phyloP scores from a whole-genome alignment of 1,140 invertebrate genomes.

The Brachionus rotundiformis region DNA sequence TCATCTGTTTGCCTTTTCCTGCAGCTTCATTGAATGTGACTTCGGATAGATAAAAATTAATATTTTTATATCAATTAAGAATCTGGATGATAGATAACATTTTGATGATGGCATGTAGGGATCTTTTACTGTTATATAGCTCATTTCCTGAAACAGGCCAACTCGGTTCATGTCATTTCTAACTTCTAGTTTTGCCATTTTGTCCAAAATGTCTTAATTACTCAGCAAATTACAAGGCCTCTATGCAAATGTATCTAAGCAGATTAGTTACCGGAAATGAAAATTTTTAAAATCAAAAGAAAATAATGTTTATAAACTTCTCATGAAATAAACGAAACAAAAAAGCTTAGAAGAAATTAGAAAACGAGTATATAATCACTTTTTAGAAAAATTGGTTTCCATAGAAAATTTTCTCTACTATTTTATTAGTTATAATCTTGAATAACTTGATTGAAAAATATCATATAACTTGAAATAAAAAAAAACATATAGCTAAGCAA shows the following conservation, averaged over 20 bases:
- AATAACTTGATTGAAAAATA: conserved; percentile 24
- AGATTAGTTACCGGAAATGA: neutral
- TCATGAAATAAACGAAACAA: conserved; percentile 30
- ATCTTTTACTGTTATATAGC: conserved; percentile 62
- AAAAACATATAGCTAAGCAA: conserved; percentile 42
- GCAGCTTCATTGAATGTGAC: conserved; percentile 62
- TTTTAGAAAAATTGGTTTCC: conserved; percentile 28
- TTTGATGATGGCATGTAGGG: conserved; percentile 56
- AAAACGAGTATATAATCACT: conserved; percentile 2
- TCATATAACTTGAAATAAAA: conserved; percentile 16
- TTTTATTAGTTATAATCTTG: neutral
- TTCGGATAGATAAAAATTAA: conserved; percentile 54
- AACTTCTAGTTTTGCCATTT: conserved; percentile 31
- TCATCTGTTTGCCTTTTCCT: conserved; percentile 62
- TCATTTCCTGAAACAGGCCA: conserved; percentile 64
- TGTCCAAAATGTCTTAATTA: neutral
- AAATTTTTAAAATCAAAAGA: neutral
- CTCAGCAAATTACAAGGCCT: neutral
- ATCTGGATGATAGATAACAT: conserved; percentile 52
- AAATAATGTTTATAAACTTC: neutral
- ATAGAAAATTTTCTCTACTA: conserved; percentile 34
- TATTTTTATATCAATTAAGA: neutral
- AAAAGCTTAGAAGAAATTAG: conserved; percentile 16
- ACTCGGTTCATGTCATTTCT: conserved; percentile 63
- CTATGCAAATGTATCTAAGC: neutral